phyloP scores from a whole-genome alignment of 2,797 vertebrate species.

The Australoheros facetus region DNA sequence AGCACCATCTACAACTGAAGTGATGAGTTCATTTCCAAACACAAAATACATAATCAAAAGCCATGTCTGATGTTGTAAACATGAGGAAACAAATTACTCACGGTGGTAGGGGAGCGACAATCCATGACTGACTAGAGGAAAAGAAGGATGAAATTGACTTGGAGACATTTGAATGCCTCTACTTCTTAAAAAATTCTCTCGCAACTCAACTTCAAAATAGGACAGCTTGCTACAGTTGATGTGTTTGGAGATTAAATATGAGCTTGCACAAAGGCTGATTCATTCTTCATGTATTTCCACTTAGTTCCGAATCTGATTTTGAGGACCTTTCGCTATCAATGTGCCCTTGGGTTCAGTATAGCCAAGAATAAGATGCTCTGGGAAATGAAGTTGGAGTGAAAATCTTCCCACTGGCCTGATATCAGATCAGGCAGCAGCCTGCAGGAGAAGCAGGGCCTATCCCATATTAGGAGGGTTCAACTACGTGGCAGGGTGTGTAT shows the following conservation, averaged over 20 bases:
- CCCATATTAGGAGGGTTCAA: slow-evolving; percentile 74
- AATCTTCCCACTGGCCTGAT: slow-evolving; percentile 70
- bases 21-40: slow-evolving; percentile 69
- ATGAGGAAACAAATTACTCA: slow-evolving; percentile 74
- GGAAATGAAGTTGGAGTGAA: slow-evolving; percentile 74
- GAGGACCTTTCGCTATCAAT: slow-evolving; percentile 61
- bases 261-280: slow-evolving; percentile 60
- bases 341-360: slow-evolving; percentile 52
- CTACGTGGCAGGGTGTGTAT: slow-evolving; percentile 73
- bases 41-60: slow-evolving; percentile 71
- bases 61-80: slow-evolving; percentile 77
- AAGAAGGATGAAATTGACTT: slow-evolving; percentile 69
- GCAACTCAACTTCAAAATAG: slow-evolving; percentile 61
- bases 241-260: slow-evolving; percentile 64
- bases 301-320: slow-evolving; percentile 65
- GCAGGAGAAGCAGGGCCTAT: slow-evolving; percentile 64
- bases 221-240: slow-evolving; percentile 61
- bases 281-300: slow-evolving; percentile 65
- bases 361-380: slow-evolving; percentile 66
- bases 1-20: slow-evolving; percentile 52
- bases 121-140: slow-evolving; percentile 71
- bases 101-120: slow-evolving; percentile 61
- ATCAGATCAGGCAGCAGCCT: slow-evolving; percentile 70
- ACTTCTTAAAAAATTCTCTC: slow-evolving; percentile 63
- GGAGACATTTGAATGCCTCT: slow-evolving; percentile 67